Evolutionary conservation across 2,888 invertebrate genomes (phyloP), one percentile per base, ranked within the genome.

Genomic region (Malacosoma neustria): DNA sequence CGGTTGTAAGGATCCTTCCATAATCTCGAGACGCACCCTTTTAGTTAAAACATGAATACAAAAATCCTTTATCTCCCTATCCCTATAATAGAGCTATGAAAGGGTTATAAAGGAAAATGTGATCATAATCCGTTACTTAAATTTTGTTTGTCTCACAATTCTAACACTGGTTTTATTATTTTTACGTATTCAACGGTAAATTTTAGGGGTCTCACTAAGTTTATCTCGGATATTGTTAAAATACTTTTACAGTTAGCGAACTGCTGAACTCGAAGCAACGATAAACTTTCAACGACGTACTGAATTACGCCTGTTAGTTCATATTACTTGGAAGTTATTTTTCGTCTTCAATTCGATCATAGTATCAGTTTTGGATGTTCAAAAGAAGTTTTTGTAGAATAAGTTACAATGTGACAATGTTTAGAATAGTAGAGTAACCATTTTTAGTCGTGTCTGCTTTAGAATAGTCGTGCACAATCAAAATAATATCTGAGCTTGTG

Each of bases 41-140:
- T 71, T 59, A 48, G 54, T 58, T 65, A 63, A 69, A 69, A 72
- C 66, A 70, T 67, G 61, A 61, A 68, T 65, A 64, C 47, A 54
- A 57, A 64, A 55, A 57, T 51, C 53, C 58, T 60, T 67, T 61
- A 57, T 53, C 50, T 51, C 55, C 60, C 57, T 50, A 53, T 53
- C 51, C 43, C 22, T 9, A 2, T 22, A 22, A 72, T 72, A 66
- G 69, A 65, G 63, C 66, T 52, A 66, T 67, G 57, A 64, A 61
- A 61, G 63, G 62, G 69, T 62, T 66, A 59, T 67, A 68, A 69
- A 72, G 61, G 66, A 61, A 74, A 74, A 76, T 73, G 65, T 65
- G 69, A 76, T 72, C 69, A 69, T 76, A 76, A 74, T 73, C 70
- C 66, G 55, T 57, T 58, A 61, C 62, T 65, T 64, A 56, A 57